A percentile compares a stretch with the other conserved stretches of the same genome.
Conservation (phyloP, 2,797 vertebrate species). For the Cryptoprocta ferox region DNA sequence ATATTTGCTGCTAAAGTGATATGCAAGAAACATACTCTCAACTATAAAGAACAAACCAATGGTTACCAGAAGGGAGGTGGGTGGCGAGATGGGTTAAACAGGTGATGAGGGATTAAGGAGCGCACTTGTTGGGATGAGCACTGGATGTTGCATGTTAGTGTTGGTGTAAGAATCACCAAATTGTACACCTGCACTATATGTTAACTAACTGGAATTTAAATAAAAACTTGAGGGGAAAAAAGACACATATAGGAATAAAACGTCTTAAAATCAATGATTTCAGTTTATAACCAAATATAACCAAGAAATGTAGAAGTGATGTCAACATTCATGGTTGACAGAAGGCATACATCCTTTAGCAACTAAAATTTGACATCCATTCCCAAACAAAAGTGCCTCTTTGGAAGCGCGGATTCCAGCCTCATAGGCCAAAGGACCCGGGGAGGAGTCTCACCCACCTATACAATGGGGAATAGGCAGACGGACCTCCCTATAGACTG, state of each 20-base stretch:
- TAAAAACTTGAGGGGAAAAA: too few species aligned
- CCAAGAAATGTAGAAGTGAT: background rate
- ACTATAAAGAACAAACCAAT: too few species aligned
- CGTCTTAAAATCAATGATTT: background rate
- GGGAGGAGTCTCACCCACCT: background rate
- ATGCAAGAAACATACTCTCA: too few species aligned
- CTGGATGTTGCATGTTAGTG: too few species aligned
- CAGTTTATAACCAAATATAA: background rate
- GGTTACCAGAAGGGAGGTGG: too few species aligned
- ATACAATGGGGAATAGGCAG: background rate
- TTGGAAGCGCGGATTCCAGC: background rate
- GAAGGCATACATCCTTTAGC: background rate
- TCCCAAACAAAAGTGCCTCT: background rate
- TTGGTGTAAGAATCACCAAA: too few species aligned
- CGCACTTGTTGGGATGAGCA: too few species aligned
- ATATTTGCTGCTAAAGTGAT: background rate
- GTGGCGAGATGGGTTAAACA: too few species aligned
- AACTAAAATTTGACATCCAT: background rate
- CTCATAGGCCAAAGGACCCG: too few species aligned
- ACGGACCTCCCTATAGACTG: background rate
- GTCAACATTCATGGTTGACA: background rate
- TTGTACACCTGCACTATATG: too few species aligned
- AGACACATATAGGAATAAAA: background rate
- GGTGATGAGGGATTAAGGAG: too few species aligned
- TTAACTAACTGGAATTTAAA: too few species aligned